Percentiles rank a stretch among this genome's conserved stretches.
Conservation (phyloP, 2,888 invertebrate species). For the Tipula unca region DNA sequence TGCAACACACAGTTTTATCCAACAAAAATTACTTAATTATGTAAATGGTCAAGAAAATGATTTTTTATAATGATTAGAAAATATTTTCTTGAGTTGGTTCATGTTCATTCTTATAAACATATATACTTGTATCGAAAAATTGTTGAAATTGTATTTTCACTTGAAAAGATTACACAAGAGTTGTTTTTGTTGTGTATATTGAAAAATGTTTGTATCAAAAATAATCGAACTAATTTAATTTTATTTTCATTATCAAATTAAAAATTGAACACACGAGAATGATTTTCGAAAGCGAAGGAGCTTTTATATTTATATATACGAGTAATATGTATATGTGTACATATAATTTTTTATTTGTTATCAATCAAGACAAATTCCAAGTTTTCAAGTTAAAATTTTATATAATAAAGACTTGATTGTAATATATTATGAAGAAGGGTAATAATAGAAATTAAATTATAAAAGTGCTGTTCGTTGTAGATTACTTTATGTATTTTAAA, state of each 20-base stretch:
- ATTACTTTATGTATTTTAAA: background rate
- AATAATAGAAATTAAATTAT: conserved; percentile 2
- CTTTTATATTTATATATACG: background rate
- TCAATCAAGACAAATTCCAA: background rate
- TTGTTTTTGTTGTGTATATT: background rate
- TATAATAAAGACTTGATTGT: background rate
- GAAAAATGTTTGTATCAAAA: background rate
- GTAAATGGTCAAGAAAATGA: background rate
- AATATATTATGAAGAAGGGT: background rate
- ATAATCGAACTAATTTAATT: background rate
- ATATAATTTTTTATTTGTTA: background rate
- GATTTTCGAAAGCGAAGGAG: background rate
- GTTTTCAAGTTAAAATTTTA: background rate
- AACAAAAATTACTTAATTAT: background rate
- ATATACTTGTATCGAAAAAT: no score
- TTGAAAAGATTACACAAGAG: background rate
- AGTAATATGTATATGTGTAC: background rate
- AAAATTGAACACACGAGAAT: background rate
- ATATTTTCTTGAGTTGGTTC: background rate
- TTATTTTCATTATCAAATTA: background rate
- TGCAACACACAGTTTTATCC: background rate
- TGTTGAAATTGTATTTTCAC: background rate
- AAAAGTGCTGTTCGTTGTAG: background rate
- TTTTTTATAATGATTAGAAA: background rate
- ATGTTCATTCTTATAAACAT: background rate